Evolutionary conservation across 2,888 invertebrate species (phyloP), one percentile per base, ranked within the genome.

Genomic region (Marasmarcha lunaedactyla): DNA sequence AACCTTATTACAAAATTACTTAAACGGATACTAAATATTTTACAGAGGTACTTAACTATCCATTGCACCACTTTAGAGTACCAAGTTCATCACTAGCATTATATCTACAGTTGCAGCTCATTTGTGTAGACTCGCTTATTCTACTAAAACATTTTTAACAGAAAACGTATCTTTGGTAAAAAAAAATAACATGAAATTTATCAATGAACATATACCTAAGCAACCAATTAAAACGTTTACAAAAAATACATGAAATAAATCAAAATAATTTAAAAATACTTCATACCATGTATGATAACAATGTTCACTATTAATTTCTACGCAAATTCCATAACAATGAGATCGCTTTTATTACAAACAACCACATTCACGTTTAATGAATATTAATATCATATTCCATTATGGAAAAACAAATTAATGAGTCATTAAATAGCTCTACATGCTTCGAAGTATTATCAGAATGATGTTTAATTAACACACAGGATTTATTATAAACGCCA

Each of bases 281-380:
- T 83, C 83, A 83, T 79, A 83, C 83, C 78, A 68, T 74, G 83
- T 83, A 83, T 83, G 81, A 81, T 83, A 81, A 83, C 81, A 83
- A 79, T 70, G 59, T 68, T 59, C 20, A 62, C 66, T 69, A 70
- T 58, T 64, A 63, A 20, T 20, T 62, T 69, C 73, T 63, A 63
- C 20, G 57, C 69, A 59, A 70, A 68, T 66, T 77, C 63, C 67
- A 73, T 76, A 81, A 81, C 78, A 81, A 78, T 81, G 81, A 83
- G 81, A 83, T 81, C 81, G 74, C 68, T 73, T 70, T 59, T 70
- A 64, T 36, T 37, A 66, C 66, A 65, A 61, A 63, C 30, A 11
- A 11, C 30, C 30, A 11, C 30, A 30, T 30, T 30, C 11, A 30
- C 6, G 10, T 30, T 30, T 30, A 30, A 30, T 30, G 30, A 30